Percentiles rank a stretch among this genome's conserved stretches.
Evolutionary conservation across 2,888 invertebrate genomes (phyloP).

Genomic region (Drosophila crucigera): DNA sequence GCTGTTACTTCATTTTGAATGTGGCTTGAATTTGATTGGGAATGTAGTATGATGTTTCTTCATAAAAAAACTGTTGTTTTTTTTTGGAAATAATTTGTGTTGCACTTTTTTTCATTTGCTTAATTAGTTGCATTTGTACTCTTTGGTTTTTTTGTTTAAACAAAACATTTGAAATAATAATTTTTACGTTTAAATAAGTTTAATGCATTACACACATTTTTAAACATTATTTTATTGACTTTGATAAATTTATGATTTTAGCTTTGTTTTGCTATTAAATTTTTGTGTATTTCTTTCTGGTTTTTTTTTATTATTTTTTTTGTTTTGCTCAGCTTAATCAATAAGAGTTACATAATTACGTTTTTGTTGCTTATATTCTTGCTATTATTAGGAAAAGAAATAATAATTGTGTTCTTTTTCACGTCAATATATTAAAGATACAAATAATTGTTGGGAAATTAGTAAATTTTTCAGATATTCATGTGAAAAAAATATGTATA

Average conservation of each 20-base stretch:
- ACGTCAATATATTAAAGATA: constrained; percentile 55
- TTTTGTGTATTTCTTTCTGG: constrained; percentile 66
- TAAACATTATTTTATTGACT: constrained; percentile 80
- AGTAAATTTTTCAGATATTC: constrained; percentile 45
- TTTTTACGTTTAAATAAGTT: constrained; percentile 73
- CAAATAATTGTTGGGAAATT: constrained; percentile 48
- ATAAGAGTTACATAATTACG: constrained; percentile 65
- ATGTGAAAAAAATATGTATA: constrained; percentile 13
- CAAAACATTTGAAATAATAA: constrained; percentile 72
- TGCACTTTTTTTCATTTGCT: constrained; percentile 55
- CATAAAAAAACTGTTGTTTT: constrained; percentile 25
- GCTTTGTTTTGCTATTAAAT: constrained; percentile 70
- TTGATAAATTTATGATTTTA: constrained; percentile 70
- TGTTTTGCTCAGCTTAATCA: constrained; percentile 67
- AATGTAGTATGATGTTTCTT: constrained; percentile 42
- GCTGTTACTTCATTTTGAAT: constrained; percentile 43
- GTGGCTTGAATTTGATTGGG: constrained; percentile 26
- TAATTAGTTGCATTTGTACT: constrained; percentile 49
- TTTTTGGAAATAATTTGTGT: constrained; percentile 34
- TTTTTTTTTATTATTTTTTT: constrained; percentile 44
- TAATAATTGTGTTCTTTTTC: constrained; percentile 55
- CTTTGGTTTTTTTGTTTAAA: constrained; percentile 42
- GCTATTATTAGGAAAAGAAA: constrained; percentile 57
- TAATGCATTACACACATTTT: constrained; percentile 77
- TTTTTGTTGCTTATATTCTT: constrained; percentile 58